Base-by-base conservation (phyloP, 2,888 invertebrate species). In the Meganola albula region DNA sequence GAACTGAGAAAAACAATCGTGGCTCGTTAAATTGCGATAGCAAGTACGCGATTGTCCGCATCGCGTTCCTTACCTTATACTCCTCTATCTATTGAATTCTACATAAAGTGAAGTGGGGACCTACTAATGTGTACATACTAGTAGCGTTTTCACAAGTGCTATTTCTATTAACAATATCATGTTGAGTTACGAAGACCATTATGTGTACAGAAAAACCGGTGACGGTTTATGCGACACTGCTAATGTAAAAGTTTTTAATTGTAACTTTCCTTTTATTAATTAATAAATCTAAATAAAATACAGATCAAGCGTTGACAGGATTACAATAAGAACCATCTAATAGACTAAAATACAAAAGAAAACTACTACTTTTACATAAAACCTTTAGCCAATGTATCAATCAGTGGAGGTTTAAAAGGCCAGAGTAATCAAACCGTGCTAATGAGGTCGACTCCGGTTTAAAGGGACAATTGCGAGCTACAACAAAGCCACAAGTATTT, bases 1-100 rank as follows among this genome's bases (percentile, higher is more conserved):
- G 75, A 83, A 80, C 76, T 79, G 69, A 74, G 80, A 83, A 83
- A 83, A 84, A 84, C 82, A 83, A 83, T 82, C 79, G 82, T 82
- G 80, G 58, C 77, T 84, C 79, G 80, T 84, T 84, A 83, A 82
- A 75, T 67, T 75, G 72, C 66, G 82, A 80, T 82, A 78, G 73
- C 68, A 60, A 64, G 62, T 63, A 55, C 57, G 62, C 73, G 77
- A 82, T 83, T 78, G 68, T 65, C 60, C 60, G 66, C 69, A 68
- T 73, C 66, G 63, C 63, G 60, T 65, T 58, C 51, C 62, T 64
- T 65, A 64, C 64, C 52, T 50, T 69, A 61, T 65, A 58, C 48
- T 46, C n/a, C n/a, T 51, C 44, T 58, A 53, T 59, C 56, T 62
- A 57, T 40, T 56, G 48, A 54, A 57, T 48, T 53, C 45, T 54